These are phyloP conservation scores for Atopsyche davidsoni DNA, from an alignment of 1,140 invertebrate genomes.

Conservation along the genomic window DNA sequence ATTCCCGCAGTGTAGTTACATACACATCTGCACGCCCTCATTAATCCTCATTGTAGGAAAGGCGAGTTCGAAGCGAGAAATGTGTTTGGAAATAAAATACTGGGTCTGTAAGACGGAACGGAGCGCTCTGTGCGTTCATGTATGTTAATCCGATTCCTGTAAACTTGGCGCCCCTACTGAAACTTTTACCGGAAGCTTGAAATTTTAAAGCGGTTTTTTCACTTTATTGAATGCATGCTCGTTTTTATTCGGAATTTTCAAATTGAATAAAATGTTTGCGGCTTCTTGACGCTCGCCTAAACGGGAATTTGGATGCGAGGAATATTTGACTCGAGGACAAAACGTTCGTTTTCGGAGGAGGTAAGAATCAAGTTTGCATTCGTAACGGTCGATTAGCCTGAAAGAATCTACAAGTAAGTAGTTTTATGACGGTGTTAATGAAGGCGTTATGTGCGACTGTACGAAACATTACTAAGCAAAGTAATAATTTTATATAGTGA, in stretches of 20 bases:
- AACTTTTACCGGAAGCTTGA: neutral
- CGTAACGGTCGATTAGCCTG: too few relatives aligned
- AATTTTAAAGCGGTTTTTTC: conserved; percentile 9
- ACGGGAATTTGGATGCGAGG: too few relatives aligned
- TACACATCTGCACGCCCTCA: neutral
- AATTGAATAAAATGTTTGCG: neutral
- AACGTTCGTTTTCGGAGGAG: too few relatives aligned
- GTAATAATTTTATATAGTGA: too few relatives aligned
- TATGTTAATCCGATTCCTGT: conserved; percentile 8
- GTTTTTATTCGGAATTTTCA: conserved; percentile 1
- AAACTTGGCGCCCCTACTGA: conserved; percentile 2
- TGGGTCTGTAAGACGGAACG: neutral
- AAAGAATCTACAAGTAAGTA: too few relatives aligned
- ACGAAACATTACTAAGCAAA: too few relatives aligned
- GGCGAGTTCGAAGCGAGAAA: neutral
- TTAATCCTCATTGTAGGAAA: conserved; percentile 5
- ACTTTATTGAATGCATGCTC: conserved; percentile 5
- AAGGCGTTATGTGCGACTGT: too few relatives aligned
- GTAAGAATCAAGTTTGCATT: too few relatives aligned
- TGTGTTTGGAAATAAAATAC: conserved; percentile 1
- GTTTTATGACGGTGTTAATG: too few relatives aligned
- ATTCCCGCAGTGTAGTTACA: neutral
- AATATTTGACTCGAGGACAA: too few relatives aligned
- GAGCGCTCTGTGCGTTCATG: conserved; percentile 6
- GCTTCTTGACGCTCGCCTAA: too few relatives aligned